Percentiles rank a stretch among this genome's conserved stretches.
Conservation (phyloP, 2,113 vertebrate species). For the Zeus faber region DNA sequence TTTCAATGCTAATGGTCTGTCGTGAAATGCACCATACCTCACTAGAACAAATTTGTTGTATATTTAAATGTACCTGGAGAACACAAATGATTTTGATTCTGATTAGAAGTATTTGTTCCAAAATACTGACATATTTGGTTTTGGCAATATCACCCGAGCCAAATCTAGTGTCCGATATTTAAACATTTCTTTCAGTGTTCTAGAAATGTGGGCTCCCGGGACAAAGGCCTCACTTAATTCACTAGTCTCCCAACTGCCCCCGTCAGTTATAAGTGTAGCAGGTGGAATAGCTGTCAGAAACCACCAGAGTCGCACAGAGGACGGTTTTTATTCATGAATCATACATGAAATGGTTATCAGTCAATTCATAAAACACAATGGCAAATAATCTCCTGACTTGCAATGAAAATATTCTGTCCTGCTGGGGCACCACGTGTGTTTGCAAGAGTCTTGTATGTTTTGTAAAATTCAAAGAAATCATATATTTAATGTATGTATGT, state of each 20-base stretch:
- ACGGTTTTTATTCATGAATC: slow-evolving; percentile 46
- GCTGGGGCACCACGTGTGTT: neutral
- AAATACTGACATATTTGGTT: no score
- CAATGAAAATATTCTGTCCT: slow-evolving; percentile 5
- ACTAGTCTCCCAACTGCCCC: slow-evolving; percentile 10
- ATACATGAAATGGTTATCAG: slow-evolving; percentile 43
- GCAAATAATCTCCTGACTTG: slow-evolving; percentile 18
- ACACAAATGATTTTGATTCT: no score
- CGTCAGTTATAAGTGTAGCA: no score
- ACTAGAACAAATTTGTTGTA: no score
- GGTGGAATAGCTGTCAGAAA: slow-evolving; percentile 45
- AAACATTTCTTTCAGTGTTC: slow-evolving; percentile 10
- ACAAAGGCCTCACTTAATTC: slow-evolving; percentile 18
- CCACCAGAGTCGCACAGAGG: neutral
- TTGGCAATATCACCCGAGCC: no score
- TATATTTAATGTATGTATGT: no score
- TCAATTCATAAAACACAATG: slow-evolving; percentile 39
- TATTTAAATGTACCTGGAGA: no score
- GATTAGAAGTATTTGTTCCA: no score
- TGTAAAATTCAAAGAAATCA: no score
- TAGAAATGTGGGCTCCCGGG: slow-evolving; percentile 1
- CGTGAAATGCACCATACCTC: no score
- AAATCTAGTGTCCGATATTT: no score
- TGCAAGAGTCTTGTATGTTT: neutral
- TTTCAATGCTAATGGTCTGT: no score